These are phyloP conservation scores for Opisthocomus hoazin DNA, from an alignment of 2,113 vertebrate species.

Conservation along the genomic window DNA sequence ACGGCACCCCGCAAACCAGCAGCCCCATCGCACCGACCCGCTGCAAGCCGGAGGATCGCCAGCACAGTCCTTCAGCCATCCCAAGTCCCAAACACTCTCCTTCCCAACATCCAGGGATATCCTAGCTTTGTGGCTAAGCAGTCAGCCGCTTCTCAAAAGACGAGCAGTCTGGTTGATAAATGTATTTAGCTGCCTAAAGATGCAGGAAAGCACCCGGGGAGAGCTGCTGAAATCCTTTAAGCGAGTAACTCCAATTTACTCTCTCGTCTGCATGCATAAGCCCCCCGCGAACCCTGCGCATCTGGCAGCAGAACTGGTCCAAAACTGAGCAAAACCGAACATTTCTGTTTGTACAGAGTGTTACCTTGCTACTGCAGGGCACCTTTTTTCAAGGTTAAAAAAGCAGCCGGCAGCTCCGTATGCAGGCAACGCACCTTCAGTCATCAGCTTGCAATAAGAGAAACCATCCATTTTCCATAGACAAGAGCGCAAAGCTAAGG, in stretches of 20 bases:
- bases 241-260: background rate
- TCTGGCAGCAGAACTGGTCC: background rate
- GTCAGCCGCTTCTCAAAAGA: background rate
- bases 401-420: background rate
- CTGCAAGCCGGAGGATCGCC: fast-evolving
- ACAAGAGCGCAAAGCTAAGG: background rate
- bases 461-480: background rate
- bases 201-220: background rate
- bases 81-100: fast-evolving
- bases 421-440: background rate
- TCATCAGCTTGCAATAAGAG: background rate
- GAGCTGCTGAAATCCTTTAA: background rate
- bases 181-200: background rate
- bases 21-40: fast-evolving
- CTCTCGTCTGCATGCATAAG: fast-evolving
- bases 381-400: background rate
- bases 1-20: background rate
- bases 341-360: background rate
- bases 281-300: fast-evolving
- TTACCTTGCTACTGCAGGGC: background rate
- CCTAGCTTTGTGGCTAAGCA: background rate
- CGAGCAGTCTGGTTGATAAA: background rate
- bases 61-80: background rate
- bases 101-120: background rate
- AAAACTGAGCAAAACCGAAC: background rate